Percentiles rank a stretch among this genome's conserved stretches.
phyloP scores from a whole-genome alignment of 2,888 invertebrate genomes.

The Aspidiotus rigidus region DNA sequence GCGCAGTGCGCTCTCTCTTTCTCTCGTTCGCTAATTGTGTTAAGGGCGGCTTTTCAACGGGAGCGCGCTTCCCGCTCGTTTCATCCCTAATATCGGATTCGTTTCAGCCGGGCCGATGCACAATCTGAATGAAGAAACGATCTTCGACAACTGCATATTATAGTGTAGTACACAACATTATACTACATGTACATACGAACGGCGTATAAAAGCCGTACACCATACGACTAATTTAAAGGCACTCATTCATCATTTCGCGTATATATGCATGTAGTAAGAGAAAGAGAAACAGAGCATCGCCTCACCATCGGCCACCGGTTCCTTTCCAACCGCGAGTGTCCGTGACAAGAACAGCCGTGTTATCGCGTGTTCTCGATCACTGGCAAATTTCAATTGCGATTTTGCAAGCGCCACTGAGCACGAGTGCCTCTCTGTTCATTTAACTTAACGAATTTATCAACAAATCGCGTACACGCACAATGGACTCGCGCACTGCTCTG shows the following conservation, averaged over 20 bases:
- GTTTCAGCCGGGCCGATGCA: constrained; percentile 33
- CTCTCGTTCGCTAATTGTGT: constrained; percentile 28
- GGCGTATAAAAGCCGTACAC: constrained; percentile 15
- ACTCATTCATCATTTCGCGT: constrained; percentile 28
- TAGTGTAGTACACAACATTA: neutral
- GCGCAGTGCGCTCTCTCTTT: neutral
- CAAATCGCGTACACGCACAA: constrained; percentile 1
- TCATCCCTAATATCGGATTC: constrained; percentile 34
- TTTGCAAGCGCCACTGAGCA: neutral
- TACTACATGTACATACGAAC: neutral
- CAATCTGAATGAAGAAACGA: constrained; percentile 32
- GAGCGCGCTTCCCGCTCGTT: constrained; percentile 28
- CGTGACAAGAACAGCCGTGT: constrained; percentile 16
- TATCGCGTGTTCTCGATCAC: constrained; percentile 28
- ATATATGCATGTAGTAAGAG: constrained; percentile 11
- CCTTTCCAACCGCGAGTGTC: constrained; percentile 24
- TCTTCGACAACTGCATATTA: constrained; percentile 29
- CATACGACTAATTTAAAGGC: constrained; percentile 31
- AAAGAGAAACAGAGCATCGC: no score
- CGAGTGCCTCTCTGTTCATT: neutral
- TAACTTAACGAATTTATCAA: constrained; percentile 5
- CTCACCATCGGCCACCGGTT: constrained; percentile 21
- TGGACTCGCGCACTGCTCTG: neutral
- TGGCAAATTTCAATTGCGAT: constrained; percentile 5
- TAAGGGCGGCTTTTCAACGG: constrained; percentile 30